A percentile compares a stretch with the other conserved stretches of the same genome.
phyloP scores from a whole-genome alignment of 2,888 invertebrate species.

The Chymomyza amoena region DNA sequence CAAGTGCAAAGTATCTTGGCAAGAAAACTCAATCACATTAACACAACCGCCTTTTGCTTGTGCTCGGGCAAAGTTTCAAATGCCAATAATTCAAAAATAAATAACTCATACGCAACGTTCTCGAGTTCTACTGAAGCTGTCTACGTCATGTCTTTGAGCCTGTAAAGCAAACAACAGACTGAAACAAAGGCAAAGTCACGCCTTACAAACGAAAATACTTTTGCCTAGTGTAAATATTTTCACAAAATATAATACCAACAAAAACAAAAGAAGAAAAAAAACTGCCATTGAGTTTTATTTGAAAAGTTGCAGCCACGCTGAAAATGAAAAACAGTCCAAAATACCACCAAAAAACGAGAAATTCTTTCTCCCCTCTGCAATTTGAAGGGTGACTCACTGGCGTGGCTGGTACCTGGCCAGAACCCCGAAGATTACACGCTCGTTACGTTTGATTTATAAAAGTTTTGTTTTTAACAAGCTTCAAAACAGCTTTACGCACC shows the following conservation, averaged over 20 bases:
- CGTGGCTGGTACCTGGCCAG: slow-evolving; percentile 32
- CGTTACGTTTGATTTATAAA: slow-evolving; percentile 73
- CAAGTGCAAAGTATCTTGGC: slow-evolving; percentile 17
- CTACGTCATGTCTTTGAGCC: background rate
- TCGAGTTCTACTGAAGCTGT: background rate
- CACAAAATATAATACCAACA: slow-evolving; percentile 23
- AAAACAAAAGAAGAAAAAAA: background rate
- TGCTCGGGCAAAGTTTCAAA: slow-evolving; percentile 38
- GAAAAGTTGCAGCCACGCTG: slow-evolving; percentile 50
- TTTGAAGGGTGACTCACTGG: background rate
- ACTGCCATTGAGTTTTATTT: slow-evolving; percentile 61
- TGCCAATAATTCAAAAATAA: slow-evolving; percentile 67
- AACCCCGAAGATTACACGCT: slow-evolving; percentile 59
- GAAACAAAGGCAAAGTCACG: slow-evolving; percentile 63
- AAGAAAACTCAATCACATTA: slow-evolving; percentile 5
- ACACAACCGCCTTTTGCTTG: slow-evolving; percentile 4
- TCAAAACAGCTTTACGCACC: slow-evolving; percentile 18
- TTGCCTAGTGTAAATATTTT: slow-evolving; percentile 67
- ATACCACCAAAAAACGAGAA: slow-evolving; percentile 20
- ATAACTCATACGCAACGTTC: slow-evolving; percentile 63
- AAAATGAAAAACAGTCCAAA: slow-evolving; percentile 29
- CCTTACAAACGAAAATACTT: slow-evolving; percentile 50
- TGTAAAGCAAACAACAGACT: background rate
- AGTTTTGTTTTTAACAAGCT: slow-evolving; percentile 59
- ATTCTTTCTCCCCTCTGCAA: background rate